Base-by-base conservation (phyloP, 2,888 invertebrate genomes). In the Hypsopygia costalis region DNA sequence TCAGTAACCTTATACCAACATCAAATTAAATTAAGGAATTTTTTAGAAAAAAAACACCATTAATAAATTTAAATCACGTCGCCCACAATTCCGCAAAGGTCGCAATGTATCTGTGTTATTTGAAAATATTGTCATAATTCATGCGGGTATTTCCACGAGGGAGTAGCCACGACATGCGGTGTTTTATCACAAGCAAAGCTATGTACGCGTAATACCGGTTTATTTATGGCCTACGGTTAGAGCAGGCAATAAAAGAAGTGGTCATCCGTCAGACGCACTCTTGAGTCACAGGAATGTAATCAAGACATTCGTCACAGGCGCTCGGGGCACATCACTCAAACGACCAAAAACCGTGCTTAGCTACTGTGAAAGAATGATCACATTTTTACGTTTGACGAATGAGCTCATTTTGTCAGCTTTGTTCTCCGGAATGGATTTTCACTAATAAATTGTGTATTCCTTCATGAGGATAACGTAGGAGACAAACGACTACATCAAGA, bases 261-360 rank as follows among this genome's bases (percentile, higher is more conserved):
- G 74, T 69, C 76, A 79, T 80, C 68, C 58, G 70, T 79, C 76
- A 77, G 66, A 51, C 64, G 65, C 55, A 70, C 66, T 66, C 65
- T 65, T 56, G 58, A 69, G 77, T 73, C 73, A 58, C 62, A 63
- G 67, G 72, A 78, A 79, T 77, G 77, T 77, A 79, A 80, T 79
- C 78, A 81, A 78, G 76, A 69, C 70, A 81, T 81, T 72, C 68
- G 73, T 79, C 78, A 76, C 63, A 54, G 51, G 59, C 58, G 57
- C 59, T 44, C 57, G 49, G 45, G 45, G 40, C 51, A 56, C 61
- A 72, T 71, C 69, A 55, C 61, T 73, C 72, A 66, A 57, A 59
- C 46, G 36, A 42, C 57, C 55, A 48, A 55, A 54, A 61, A 54
- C 61, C 55, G 50, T 52, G 50, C 49, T 54, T 51, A 52, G 47